A percentile compares a stretch with the other conserved stretches of the same genome.
Evolutionary conservation across 2,888 invertebrate species (phyloP).

Genomic region (Gonocerus acuteangulatus): DNA sequence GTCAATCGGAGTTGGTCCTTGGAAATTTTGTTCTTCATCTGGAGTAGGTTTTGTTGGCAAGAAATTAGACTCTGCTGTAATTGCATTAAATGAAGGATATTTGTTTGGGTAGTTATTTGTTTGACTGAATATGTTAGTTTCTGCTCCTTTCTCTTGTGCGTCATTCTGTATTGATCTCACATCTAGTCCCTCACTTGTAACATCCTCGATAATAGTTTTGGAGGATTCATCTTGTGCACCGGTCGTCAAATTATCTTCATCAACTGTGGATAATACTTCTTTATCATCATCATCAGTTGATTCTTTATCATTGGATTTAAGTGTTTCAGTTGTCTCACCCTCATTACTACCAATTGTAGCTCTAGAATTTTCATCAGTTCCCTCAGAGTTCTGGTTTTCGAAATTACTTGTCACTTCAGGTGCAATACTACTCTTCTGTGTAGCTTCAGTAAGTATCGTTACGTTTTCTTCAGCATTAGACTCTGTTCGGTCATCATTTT

Average conservation of each 20-base stretch:
- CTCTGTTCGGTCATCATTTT: not conserved
- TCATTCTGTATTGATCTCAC: not conserved
- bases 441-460: no score
- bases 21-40: conserved; percentile 19
- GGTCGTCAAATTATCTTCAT: no score
- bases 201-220: not conserved
- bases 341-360: not conserved
- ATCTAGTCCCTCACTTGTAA: not conserved
- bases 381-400: no score
- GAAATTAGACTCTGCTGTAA: conserved; percentile 23
- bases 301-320: no score
- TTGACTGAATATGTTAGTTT: not conserved
- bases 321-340: no score
- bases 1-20: conserved; percentile 17
- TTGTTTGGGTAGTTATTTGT: not conserved
- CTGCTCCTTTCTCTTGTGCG: not conserved
- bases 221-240: not conserved
- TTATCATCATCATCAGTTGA: no score
- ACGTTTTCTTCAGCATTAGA: no score
- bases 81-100: conserved; percentile 9
- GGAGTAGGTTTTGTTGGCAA: conserved; percentile 33
- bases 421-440: no score
- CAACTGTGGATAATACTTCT: no score
- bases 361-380: no score
- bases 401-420: no score